These are phyloP conservation scores for Harmothoe impar DNA, from an alignment of 2,888 invertebrate genomes.

Conservation along the genomic window DNA sequence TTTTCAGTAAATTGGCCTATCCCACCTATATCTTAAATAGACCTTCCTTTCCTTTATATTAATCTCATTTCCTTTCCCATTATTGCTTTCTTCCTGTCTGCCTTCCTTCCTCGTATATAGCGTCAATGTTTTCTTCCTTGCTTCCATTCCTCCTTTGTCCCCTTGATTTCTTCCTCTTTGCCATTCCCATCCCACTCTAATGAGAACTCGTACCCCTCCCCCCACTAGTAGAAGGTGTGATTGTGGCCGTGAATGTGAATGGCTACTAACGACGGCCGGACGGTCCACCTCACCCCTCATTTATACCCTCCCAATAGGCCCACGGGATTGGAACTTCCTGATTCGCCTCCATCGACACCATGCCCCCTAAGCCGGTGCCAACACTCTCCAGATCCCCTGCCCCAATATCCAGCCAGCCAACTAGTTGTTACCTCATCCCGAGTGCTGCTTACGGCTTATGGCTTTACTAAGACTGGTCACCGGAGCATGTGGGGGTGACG, in stretches of 20 bases:
- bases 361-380: neutral
- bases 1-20: neutral
- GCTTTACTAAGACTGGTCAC: neutral
- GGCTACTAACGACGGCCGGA: neutral
- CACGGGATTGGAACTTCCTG: neutral
- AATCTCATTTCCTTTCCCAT: neutral
- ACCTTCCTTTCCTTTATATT: neutral
- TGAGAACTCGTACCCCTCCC: neutral
- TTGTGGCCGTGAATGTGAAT: conserved; percentile 14
- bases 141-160: neutral
- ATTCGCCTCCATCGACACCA: neutral
- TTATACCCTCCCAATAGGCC: neutral
- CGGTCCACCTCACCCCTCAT: neutral
- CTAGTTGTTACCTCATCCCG: neutral
- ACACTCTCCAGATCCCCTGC: neutral
- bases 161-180: neutral
- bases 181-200: neutral
- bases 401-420: neutral
- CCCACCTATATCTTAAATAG: neutral
- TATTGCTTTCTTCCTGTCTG: neutral
- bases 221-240: neutral
- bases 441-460: neutral
- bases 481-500: neutral
- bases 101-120: neutral
- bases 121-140: neutral